Conservation (phyloP, 2,113 vertebrate species). For the Gasterosteus nipponicus region DNA sequence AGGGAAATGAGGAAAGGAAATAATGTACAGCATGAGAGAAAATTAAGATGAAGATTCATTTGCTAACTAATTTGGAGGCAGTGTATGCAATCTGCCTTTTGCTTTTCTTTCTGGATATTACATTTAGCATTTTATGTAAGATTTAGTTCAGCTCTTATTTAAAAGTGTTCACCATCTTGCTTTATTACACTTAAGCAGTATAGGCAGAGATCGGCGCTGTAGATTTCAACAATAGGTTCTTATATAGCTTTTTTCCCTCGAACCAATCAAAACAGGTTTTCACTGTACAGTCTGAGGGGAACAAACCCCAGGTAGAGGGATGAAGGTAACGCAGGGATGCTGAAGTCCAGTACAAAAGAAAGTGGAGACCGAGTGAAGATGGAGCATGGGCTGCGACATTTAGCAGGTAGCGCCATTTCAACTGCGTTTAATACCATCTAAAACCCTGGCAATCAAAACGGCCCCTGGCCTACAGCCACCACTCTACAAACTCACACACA, state of each 20-base stretch:
- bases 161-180: slow-evolving; percentile 19
- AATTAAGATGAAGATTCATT: slow-evolving; percentile 56
- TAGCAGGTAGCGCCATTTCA: slow-evolving; percentile 29
- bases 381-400: neutral
- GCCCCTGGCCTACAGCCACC: slow-evolving; percentile 40
- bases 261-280: neutral
- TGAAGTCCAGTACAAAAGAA: slow-evolving; percentile 26
- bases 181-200: slow-evolving; percentile 1
- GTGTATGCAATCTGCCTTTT: slow-evolving; percentile 37
- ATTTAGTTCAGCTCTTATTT: slow-evolving; percentile 27
- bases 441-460: slow-evolving; percentile 31
- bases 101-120: slow-evolving; percentile 25
- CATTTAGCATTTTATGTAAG: slow-evolving; percentile 31
- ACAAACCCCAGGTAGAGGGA: neutral
- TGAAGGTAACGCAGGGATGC: neutral
- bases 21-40: slow-evolving; percentile 47
- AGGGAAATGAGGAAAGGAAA: slow-evolving; percentile 59
- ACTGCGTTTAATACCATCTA: slow-evolving; percentile 46
- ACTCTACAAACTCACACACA: slow-evolving; percentile 11
- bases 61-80: slow-evolving; percentile 47
- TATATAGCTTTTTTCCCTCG: neutral
- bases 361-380: slow-evolving; percentile 3
- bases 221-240: slow-evolving; percentile 20
- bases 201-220: neutral
- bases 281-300: neutral